These are phyloP conservation scores for Cyprinodon diabolis DNA, from an alignment of 2,797 vertebrate genomes.

Conservation along the genomic window DNA sequence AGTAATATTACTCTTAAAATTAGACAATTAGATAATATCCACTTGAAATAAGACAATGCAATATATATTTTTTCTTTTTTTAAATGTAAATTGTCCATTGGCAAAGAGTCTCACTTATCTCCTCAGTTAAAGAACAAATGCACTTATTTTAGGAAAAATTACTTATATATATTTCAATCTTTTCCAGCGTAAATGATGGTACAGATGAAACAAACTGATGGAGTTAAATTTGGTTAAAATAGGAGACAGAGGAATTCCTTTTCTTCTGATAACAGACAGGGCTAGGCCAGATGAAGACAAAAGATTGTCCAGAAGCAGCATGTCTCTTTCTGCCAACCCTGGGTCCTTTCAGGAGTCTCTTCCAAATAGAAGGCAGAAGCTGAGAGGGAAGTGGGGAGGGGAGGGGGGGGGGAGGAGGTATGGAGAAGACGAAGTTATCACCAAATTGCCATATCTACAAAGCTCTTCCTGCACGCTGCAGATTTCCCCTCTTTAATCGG, in stretches of 20 bases:
- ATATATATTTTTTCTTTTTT: too few species aligned
- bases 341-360: conserved; percentile 33
- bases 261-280: conserved; percentile 28
- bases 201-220: conserved; percentile 18
- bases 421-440: conserved; percentile 73
- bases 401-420: background rate
- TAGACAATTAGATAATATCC: too few species aligned
- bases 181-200: too few species aligned
- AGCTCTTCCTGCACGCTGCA: conserved; percentile 75
- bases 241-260: conserved; percentile 46
- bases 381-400: conserved; percentile 15
- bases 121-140: too few species aligned
- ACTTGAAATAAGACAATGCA: too few species aligned
- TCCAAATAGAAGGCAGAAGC: conserved; percentile 55
- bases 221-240: conserved; percentile 35
- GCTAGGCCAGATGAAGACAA: conserved; percentile 37
- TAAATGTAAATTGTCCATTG: too few species aligned
- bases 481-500: conserved; percentile 79
- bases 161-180: too few species aligned
- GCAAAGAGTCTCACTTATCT: too few species aligned
- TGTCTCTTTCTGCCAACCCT: conserved; percentile 4
- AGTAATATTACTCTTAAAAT: too few species aligned
- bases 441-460: conserved; percentile 78
- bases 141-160: too few species aligned
- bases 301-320: conserved; percentile 51